A percentile compares a stretch with the other conserved stretches of the same genome.
Conservation (phyloP, 2,797 vertebrate species). For the Carapus acus region DNA sequence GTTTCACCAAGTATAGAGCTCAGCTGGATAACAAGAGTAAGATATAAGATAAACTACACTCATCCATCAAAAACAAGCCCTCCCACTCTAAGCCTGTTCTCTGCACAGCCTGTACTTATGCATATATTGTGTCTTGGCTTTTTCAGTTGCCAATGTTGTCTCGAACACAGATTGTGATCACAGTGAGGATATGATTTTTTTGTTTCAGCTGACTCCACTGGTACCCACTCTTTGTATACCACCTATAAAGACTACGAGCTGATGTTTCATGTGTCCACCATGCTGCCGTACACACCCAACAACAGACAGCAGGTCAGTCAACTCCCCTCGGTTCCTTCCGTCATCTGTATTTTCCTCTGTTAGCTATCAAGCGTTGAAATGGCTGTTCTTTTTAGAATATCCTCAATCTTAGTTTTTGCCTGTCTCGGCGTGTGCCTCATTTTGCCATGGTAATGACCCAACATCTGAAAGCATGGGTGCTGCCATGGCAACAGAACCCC, state of each 20-base stretch:
- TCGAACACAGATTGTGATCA: conserved; percentile 1
- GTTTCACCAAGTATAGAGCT: conserved; percentile 93
- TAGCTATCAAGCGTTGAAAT: conserved; percentile 21
- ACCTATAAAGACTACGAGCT: conserved; percentile 98
- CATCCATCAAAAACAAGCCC: conserved; percentile 7
- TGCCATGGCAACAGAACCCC: conserved; percentile 53
- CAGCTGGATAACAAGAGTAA: conserved; percentile 99
- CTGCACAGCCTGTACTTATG: too few species aligned
- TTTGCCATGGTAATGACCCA: conserved; percentile 54
- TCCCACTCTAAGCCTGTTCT: conserved; percentile 14
- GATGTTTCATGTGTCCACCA: conserved; percentile 97
- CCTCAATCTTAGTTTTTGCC: conserved; percentile 43
- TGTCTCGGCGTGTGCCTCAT: conserved; percentile 51
- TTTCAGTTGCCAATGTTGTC: too few species aligned
- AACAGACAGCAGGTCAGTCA: conserved; percentile 91
- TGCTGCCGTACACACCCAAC: conserved; percentile 94
- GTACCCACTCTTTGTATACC: conserved; percentile 95
- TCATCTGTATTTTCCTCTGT: conserved; percentile 12
- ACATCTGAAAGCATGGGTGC: conserved; percentile 46
- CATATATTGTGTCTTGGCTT: too few species aligned
- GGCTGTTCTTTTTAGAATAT: conserved; percentile 42
- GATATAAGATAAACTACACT: conserved; percentile 43
- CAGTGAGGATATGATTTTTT: too few species aligned
- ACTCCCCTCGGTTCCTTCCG: conserved; percentile 8
- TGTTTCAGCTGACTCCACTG: conserved; percentile 90